phyloP scores from a whole-genome alignment of 2,113 vertebrate genomes.

The Brienomyrus longianalis region DNA sequence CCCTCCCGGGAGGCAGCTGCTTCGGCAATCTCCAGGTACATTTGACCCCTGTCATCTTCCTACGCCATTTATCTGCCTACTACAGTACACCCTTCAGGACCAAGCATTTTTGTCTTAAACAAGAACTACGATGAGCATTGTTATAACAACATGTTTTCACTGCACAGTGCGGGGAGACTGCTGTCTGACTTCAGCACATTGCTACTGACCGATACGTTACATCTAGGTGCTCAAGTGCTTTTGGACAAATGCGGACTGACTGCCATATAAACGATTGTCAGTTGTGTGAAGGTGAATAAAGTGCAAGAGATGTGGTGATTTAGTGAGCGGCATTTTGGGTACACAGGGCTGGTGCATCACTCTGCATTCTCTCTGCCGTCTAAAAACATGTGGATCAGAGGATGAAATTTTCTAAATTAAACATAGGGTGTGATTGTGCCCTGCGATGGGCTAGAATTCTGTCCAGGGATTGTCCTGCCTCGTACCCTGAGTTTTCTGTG shows the following conservation, averaged over 20 bases:
- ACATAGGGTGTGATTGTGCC: background rate
- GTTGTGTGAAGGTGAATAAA: background rate
- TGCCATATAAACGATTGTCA: background rate
- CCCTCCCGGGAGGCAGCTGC: conserved; percentile 81
- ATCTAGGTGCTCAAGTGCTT: background rate
- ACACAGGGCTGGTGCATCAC: background rate
- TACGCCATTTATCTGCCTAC: background rate
- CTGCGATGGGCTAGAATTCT: background rate
- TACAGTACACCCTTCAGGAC: background rate
- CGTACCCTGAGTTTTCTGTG: background rate
- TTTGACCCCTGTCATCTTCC: background rate
- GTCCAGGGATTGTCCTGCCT: background rate
- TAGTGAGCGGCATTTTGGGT: background rate
- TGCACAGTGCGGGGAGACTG: background rate
- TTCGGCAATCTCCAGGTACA: conserved; percentile 82
- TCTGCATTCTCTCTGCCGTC: background rate
- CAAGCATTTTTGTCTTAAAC: background rate
- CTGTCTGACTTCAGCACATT: background rate
- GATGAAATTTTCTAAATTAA: background rate
- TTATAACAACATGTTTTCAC: background rate
- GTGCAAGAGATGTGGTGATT: background rate
- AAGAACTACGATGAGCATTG: background rate
- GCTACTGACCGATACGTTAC: background rate
- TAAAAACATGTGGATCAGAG: background rate
- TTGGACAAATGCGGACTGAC: background rate